Evolutionary conservation across 2,888 invertebrate species (phyloP).

Genomic region (Dicyrtoma fusca): DNA sequence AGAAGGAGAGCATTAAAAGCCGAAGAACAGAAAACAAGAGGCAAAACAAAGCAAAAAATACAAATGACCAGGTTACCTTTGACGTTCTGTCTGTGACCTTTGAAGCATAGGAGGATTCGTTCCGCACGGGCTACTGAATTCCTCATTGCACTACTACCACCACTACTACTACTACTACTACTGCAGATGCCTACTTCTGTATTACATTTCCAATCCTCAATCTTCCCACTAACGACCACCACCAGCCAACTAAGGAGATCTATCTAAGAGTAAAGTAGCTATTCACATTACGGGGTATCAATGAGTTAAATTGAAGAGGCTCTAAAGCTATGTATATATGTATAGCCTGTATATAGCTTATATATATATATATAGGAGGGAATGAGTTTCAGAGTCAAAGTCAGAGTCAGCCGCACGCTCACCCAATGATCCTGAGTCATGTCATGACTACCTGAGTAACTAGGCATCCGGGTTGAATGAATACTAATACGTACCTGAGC

Average conservation of each 20-base stretch:
- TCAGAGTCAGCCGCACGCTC: conserved; percentile 1
- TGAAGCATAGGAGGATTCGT: conserved; percentile 2
- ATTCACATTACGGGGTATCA: conserved; percentile 2
- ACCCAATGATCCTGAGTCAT: conserved; percentile 20
- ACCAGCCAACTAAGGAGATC: not conserved
- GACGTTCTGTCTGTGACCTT: conserved; percentile 15
- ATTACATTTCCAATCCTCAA: no score
- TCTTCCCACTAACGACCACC: not conserved
- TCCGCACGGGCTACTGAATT: conserved; percentile 10
- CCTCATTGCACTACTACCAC: not conserved
- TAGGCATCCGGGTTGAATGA: not conserved
- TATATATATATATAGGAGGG: not conserved
- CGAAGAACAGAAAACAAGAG: no score
- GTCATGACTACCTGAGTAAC: conserved; percentile 30
- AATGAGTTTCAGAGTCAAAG: not conserved
- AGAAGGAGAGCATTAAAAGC: no score
- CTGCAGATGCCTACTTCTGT: not conserved
- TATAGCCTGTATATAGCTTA: no score
- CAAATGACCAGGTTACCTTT: conserved; percentile 3
- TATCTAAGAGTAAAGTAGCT: not conserved
- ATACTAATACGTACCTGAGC: not conserved
- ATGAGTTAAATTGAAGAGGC: not conserved
- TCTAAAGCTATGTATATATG: no score
- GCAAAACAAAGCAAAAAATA: no score
- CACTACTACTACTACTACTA: no score